These are phyloP conservation scores for Hydroisotoma schaefferi DNA, from an alignment of 2,888 invertebrate genomes.

Conservation along the genomic window DNA sequence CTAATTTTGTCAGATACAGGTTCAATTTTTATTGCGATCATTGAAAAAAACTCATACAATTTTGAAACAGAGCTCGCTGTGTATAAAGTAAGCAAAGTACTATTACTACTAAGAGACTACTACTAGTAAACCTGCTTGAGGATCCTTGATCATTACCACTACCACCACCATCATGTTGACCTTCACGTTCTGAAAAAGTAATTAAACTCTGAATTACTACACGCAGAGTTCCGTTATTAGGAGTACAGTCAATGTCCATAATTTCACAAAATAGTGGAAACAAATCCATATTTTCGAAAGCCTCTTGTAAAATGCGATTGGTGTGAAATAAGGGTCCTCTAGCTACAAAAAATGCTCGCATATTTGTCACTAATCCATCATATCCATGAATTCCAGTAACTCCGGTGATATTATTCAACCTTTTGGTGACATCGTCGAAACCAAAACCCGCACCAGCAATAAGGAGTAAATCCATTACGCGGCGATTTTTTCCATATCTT, in stretches of 20 bases:
- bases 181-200: background rate
- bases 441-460: slow-evolving; percentile 63
- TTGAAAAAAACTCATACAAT: too few species aligned
- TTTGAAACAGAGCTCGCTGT: too few species aligned
- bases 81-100: too few species aligned
- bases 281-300: slow-evolving; percentile 64
- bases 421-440: slow-evolving; percentile 56
- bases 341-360: slow-evolving; percentile 70
- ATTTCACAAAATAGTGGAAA: slow-evolving; percentile 63
- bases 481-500: slow-evolving; percentile 61
- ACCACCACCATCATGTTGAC: too few species aligned
- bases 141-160: too few species aligned
- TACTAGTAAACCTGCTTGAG: too few species aligned
- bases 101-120: too few species aligned
- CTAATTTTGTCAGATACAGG: too few species aligned
- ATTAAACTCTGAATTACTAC: background rate
- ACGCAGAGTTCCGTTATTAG: background rate
- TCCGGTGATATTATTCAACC: slow-evolving; percentile 55
- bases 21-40: too few species aligned
- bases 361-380: slow-evolving; percentile 58
- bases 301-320: slow-evolving; percentile 48
- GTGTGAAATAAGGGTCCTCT: slow-evolving; percentile 63
- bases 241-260: slow-evolving; percentile 53
- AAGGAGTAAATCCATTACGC: slow-evolving; percentile 63
- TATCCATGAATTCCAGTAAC: slow-evolving; percentile 66